Evolutionary conservation across 2,888 invertebrate genomes (phyloP).

Genomic region (Brachycybe producta): DNA sequence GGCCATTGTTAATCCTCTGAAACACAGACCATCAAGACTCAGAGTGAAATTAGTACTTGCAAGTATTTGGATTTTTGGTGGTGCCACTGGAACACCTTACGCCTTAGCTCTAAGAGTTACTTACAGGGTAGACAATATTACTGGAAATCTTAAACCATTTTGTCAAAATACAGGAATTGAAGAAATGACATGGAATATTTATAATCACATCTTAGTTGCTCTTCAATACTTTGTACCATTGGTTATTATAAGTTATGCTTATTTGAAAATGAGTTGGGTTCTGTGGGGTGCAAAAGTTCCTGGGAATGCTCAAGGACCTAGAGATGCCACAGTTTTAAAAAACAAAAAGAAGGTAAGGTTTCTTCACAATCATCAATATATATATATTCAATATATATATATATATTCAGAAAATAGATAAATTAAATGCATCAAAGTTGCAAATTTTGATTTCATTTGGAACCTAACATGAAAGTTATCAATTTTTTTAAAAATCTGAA

Average conservation of each 20-base stretch:
- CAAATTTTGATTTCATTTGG: no score
- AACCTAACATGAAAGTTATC: no score
- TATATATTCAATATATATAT: no score
- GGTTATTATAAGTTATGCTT: constrained; percentile 66
- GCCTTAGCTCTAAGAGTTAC: constrained; percentile 48
- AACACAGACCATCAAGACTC: constrained; percentile 57
- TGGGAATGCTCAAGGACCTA: constrained; percentile 60
- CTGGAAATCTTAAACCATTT: constrained; percentile 10
- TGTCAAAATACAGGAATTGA: not conserved
- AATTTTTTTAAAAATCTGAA: no score
- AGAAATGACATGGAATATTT: constrained; percentile 7
- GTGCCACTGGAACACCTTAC: constrained; percentile 38
- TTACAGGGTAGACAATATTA: constrained; percentile 33
- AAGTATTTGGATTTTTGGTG: constrained; percentile 57
- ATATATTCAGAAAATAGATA: no score
- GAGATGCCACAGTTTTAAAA: constrained; percentile 63
- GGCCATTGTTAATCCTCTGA: constrained; percentile 38
- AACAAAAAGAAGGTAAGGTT: constrained; percentile 66
- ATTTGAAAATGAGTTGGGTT: constrained; percentile 62
- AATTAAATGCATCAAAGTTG: no score
- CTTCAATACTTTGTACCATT: constrained; percentile 62
- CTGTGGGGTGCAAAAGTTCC: constrained; percentile 60
- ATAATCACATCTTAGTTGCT: constrained; percentile 28
- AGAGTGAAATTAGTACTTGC: constrained; percentile 58
- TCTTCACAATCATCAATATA: no score